Conservation (phyloP, 2,888 invertebrate genomes). For the Chaitophorus viminalis region DNA sequence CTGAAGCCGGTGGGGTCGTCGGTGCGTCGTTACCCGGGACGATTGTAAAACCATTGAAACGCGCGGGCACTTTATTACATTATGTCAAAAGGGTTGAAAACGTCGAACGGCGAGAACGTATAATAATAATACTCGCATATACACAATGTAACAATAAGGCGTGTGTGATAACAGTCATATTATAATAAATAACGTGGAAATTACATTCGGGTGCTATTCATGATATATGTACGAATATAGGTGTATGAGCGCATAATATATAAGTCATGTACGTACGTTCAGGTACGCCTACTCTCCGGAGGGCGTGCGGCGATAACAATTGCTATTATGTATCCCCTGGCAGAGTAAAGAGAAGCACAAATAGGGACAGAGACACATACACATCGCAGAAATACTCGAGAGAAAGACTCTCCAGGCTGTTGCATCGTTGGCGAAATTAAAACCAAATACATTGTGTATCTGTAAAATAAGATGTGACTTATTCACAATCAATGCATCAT, state of each 20-base stretch:
- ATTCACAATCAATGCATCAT: too few species aligned
- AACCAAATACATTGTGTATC: too few species aligned
- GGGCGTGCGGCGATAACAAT: slow-evolving; percentile 6
- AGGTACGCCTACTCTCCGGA: slow-evolving; percentile 6
- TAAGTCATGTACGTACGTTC: too few species aligned
- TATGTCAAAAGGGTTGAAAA: background rate
- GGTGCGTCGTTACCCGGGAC: background rate
- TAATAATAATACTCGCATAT: too few species aligned
- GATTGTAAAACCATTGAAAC: background rate
- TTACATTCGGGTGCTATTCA: background rate
- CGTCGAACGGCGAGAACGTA: background rate
- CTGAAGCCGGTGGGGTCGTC: too few species aligned
- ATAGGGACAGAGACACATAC: too few species aligned
- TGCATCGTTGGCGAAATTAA: background rate
- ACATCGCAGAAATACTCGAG: too few species aligned
- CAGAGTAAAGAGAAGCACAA: too few species aligned
- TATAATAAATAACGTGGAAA: slow-evolving; percentile 17
- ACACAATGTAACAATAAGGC: background rate
- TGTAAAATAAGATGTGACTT: too few species aligned
- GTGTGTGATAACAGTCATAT: background rate
- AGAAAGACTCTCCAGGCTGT: background rate
- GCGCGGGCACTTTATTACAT: background rate
- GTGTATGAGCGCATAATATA: too few species aligned
- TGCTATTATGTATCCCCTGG: slow-evolving; percentile 3
- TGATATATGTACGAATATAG: too few species aligned